Conservation (phyloP, 2,113 vertebrate genomes). For the Chauna torquata region DNA sequence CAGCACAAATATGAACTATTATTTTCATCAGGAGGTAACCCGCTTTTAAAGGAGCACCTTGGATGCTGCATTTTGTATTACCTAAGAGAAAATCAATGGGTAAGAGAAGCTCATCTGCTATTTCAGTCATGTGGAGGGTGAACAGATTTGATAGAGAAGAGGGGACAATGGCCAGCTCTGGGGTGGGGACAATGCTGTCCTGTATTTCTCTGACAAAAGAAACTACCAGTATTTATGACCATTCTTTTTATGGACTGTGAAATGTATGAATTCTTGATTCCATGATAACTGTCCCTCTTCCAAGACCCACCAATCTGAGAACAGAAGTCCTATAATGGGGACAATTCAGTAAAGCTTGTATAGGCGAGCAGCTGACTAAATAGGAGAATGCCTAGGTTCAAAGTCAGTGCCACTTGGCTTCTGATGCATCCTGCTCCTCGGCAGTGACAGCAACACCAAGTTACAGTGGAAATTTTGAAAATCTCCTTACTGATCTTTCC, state of each 20-base stretch:
- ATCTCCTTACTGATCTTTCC: neutral
- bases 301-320: rapidly evolving
- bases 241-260: rapidly evolving
- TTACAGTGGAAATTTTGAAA: no score
- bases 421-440: neutral
- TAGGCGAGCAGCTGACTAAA: neutral
- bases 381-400: neutral
- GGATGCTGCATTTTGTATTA: conserved; percentile 36
- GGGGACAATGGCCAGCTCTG: neutral
- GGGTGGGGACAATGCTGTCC: neutral
- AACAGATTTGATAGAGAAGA: neutral
- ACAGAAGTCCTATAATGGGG: neutral
- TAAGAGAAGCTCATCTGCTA: neutral
- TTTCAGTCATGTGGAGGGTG: neutral
- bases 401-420: neutral
- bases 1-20: conserved; percentile 41
- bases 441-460: neutral
- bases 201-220: neutral
- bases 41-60: conserved; percentile 60
- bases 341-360: neutral
- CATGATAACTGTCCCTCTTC: neutral
- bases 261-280: neutral
- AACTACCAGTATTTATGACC: rapidly evolving
- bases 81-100: neutral
- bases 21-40: conserved; percentile 41